These are phyloP conservation scores for Cyclophora punctaria DNA, from an alignment of 2,888 invertebrate species.

Conservation along the genomic window DNA sequence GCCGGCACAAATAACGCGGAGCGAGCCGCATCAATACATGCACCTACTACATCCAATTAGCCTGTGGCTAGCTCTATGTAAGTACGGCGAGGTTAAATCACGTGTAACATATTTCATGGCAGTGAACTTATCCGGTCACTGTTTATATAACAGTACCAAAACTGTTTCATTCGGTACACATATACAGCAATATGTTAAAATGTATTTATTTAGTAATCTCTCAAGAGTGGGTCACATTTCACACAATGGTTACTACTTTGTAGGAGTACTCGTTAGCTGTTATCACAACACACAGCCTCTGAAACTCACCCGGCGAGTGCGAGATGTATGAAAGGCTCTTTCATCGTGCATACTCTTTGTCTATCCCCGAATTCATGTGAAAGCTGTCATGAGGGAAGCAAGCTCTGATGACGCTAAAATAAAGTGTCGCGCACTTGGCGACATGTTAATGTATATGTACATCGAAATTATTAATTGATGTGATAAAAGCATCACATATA, in stretches of 20 bases:
- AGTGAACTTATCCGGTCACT: too few relatives aligned
- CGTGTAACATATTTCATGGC: too few relatives aligned
- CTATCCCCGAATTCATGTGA: constrained; percentile 56
- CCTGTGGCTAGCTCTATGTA: too few relatives aligned
- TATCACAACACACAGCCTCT: constrained; percentile 43
- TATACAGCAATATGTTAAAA: too few relatives aligned
- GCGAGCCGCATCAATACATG: constrained; percentile 34
- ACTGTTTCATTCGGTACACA: too few relatives aligned
- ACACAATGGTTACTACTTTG: constrained; percentile 11
- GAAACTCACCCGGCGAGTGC: constrained; percentile 27
- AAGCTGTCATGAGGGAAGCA: constrained; percentile 44
- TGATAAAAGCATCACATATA: too few relatives aligned
- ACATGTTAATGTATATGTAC: constrained; percentile 11
- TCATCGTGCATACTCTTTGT: constrained; percentile 53
- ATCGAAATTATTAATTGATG: too few relatives aligned
- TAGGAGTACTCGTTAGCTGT: constrained; percentile 38
- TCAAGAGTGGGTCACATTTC: not conserved
- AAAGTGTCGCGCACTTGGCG: constrained; percentile 42
- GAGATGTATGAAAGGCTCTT: constrained; percentile 49
- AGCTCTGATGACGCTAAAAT: constrained; percentile 43
- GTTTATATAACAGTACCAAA: too few relatives aligned
- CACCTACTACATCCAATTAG: constrained; percentile 1
- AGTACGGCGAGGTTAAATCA: too few relatives aligned
- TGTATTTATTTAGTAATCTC: not conserved
- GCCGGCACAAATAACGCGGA: constrained; percentile 48